Evolutionary conservation across 2,113 vertebrate genomes (phyloP).

Genomic region (Recurvirostra avosetta): DNA sequence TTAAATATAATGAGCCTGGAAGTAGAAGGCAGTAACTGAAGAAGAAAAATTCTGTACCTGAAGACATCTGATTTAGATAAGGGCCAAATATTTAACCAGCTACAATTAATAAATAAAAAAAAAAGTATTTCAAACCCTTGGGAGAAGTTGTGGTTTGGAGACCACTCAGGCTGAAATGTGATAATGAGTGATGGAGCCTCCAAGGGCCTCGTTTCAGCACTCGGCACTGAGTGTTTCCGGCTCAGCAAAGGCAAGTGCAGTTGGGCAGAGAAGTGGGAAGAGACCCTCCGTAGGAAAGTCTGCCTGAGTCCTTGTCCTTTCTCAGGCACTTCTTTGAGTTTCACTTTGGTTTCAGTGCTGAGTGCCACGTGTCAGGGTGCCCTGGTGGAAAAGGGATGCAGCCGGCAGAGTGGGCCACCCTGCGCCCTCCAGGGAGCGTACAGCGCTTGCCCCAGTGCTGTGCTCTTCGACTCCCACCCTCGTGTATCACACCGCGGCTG

Average conservation of each 20-base stretch:
- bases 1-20: neutral
- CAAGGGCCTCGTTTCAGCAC: neutral
- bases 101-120: neutral
- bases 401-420: neutral
- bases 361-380: neutral
- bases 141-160: slow-evolving; percentile 24
- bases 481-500: neutral
- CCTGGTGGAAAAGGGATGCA: neutral
- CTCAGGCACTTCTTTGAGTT: neutral
- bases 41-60: neutral
- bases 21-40: neutral
- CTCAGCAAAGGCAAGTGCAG: neutral
- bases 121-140: neutral
- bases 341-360: neutral
- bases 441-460: neutral
- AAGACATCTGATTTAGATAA: neutral
- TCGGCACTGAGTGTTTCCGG: neutral
- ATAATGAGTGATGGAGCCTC: neutral
- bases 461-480: neutral
- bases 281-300: neutral
- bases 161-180: neutral
- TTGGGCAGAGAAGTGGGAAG: neutral
- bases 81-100: neutral
- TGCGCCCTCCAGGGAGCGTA: neutral
- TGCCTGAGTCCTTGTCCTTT: neutral